Base-by-base conservation (phyloP, 2,888 invertebrate genomes). In the Brenthis daphne region DNA sequence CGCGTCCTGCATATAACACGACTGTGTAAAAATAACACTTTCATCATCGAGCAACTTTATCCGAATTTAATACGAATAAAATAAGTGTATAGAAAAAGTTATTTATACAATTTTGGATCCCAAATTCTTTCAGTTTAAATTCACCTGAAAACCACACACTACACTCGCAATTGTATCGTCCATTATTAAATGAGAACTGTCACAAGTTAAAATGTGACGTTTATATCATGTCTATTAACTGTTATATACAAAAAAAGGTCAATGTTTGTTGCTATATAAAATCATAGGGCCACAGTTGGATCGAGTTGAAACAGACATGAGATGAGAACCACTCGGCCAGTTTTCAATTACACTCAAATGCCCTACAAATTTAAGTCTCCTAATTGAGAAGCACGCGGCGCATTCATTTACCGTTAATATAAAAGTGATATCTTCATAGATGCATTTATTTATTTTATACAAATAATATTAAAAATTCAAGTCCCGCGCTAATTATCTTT, bases 41-140 rank as follows among this genome's bases (percentile, higher is more conserved):
- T 12, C 12, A 50, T 50, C n/a, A 60, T 50, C 50, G 8, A 12
- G 14, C 3, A 47, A 24, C 20, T 43, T 43, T 50, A 60, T 69
- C 60, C 55, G 50, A 65, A 65, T 56, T 60, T 60, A 65, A 68
- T 60, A 50, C 16, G 37, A 68, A 60, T 60, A 60, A 64, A 57
- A 37, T 64, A 67, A 57, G 57, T 56, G 29, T 67, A 16, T 63
- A 63, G n/a, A 50, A 51, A 63, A 57, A 16, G 48, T 57, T 57
- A 33, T 57, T 68, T 24, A 54, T 55, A 68, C 54, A 47, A 55
- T 55, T 50, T 50, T 13, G 37, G 13, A 60, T 47, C 12, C 37
- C 6, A 48, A 20, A 11, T n/a, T 57, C 1, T 33, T 57, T 6
- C 37, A n/a, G 47, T 43, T 43, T 56, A 20, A 29, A 24, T 13